Conservation (phyloP, 2,888 invertebrate genomes). For the Aquatica leii region DNA sequence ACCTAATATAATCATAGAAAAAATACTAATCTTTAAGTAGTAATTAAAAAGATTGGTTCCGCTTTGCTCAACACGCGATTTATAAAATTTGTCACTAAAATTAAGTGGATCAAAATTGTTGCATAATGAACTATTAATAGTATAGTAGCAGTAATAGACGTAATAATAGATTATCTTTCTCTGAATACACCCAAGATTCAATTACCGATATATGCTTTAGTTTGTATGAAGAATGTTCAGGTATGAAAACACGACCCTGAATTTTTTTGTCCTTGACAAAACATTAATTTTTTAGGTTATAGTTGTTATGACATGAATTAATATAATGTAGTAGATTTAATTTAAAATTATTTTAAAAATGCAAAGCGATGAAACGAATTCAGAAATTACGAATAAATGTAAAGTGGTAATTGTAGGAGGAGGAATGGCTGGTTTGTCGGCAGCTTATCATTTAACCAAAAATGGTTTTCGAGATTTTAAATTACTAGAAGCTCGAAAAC, state of each 20-base stretch:
- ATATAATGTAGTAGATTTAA: constrained; percentile 4
- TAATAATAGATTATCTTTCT: too few relatives aligned
- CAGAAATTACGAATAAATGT: constrained; percentile 53
- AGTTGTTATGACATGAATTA: constrained; percentile 1
- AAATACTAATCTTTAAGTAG: too few relatives aligned
- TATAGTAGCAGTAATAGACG: too few relatives aligned
- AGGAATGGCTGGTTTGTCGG: constrained; percentile 86
- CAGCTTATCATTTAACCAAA: constrained; percentile 82
- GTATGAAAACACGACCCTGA: neutral
- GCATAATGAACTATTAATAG: too few relatives aligned
- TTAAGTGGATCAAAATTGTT: too few relatives aligned
- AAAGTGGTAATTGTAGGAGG: constrained; percentile 85
- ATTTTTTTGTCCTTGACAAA: constrained; percentile 4
- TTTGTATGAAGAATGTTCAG: neutral
- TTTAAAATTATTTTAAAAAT: constrained; percentile 15
- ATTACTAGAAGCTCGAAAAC: constrained; percentile 81
- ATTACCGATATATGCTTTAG: too few relatives aligned
- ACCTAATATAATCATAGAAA: too few relatives aligned
- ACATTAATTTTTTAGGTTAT: neutral
- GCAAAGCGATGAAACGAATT: constrained; percentile 16
- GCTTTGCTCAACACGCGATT: too few relatives aligned
- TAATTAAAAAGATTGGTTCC: too few relatives aligned
- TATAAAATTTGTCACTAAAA: too few relatives aligned
- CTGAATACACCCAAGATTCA: too few relatives aligned
- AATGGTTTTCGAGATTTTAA: constrained; percentile 82